Evolutionary conservation across 1,140 invertebrate species (phyloP).

Genomic region (Drosophila leontia): DNA sequence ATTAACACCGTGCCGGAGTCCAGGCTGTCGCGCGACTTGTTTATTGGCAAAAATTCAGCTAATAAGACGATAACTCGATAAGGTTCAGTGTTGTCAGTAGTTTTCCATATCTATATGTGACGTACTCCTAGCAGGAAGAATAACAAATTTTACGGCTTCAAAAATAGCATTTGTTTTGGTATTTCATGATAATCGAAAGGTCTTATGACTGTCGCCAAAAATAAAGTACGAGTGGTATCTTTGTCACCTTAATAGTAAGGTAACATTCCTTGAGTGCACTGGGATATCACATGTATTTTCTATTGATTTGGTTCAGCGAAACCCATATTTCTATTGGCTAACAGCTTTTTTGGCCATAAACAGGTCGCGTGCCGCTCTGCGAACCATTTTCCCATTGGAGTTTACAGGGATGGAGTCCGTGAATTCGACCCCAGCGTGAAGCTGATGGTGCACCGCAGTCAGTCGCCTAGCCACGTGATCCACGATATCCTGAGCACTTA

Average conservation of each 20-base stretch:
- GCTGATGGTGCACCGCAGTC: not conserved
- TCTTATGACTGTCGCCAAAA: not conserved
- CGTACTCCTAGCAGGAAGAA: not conserved
- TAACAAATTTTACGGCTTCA: not conserved
- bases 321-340: no score
- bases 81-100: not conserved
- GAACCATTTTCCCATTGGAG: not conserved
- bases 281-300: no score
- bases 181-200: not conserved
- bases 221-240: not conserved
- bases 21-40: not conserved
- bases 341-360: not conserved
- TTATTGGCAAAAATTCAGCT: not conserved
- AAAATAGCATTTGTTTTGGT: not conserved
- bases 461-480: not conserved
- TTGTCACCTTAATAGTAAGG: not conserved
- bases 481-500: not conserved
- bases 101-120: not conserved
- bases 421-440: not conserved
- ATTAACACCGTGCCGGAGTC: not conserved
- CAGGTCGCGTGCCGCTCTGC: not conserved
- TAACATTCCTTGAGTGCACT: no score
- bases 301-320: no score
- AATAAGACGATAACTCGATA: conserved; percentile 1
- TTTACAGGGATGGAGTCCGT: not conserved